These are phyloP conservation scores for Steinernema carpocapsae DNA, from an alignment of 2,888 invertebrate species.

Conservation along the genomic window DNA sequence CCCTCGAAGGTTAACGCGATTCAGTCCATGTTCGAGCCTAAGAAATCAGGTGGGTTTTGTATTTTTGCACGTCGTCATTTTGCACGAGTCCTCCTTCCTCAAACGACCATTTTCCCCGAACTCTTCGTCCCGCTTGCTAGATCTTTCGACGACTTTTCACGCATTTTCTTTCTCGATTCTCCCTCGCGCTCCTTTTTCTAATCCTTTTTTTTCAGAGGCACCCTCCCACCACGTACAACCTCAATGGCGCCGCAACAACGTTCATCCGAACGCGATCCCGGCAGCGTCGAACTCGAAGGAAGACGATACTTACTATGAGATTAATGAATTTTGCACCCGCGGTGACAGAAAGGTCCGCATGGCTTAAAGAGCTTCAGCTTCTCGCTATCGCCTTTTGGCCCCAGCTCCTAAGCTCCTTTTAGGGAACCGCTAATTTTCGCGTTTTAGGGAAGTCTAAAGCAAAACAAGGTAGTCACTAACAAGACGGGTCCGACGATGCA, in stretches of 20 bases:
- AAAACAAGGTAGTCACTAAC: not conserved
- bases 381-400: constrained; percentile 11
- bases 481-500: constrained; percentile 8
- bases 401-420: no score
- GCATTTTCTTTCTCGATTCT: no score
- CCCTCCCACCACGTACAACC: not conserved
- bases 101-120: constrained; percentile 32
- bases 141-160: constrained; percentile 32
- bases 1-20: constrained; percentile 66
- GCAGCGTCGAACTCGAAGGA: constrained; percentile 40
- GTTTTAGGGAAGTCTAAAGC: constrained; percentile 23
- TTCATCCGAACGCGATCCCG: constrained; percentile 22
- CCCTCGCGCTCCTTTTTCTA: not conserved
- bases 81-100: not conserved
- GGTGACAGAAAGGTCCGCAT: constrained; percentile 32
- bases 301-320: constrained; percentile 50
- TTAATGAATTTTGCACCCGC: constrained; percentile 45
- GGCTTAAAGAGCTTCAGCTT: not conserved
- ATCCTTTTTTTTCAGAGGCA: constrained; percentile 30
- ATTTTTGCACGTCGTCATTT: not conserved
- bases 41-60: constrained; percentile 5
- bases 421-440: no score
- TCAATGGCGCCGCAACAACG: constrained; percentile 35
- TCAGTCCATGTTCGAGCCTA: constrained; percentile 64
- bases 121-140: not conserved